Evolutionary conservation across 2,888 invertebrate species (phyloP), one percentile per base, ranked within the genome.

Genomic region (Dynastes hyllus): DNA sequence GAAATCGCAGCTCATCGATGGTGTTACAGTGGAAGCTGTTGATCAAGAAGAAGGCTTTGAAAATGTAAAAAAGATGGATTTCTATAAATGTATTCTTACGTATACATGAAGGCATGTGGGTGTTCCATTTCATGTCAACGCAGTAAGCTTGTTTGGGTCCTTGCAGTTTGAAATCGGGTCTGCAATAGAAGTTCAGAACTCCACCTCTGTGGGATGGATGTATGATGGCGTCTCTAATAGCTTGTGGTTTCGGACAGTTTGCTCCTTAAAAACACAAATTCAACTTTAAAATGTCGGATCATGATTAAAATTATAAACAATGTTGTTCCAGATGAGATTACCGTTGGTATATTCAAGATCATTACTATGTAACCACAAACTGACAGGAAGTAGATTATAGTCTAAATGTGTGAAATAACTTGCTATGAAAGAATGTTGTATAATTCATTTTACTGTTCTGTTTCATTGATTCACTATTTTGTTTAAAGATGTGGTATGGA

Each of bases 81-180:
- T 16, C 5, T 16, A 45, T 16, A 37, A 63, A 29, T 2, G 8
- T 37, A 13, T n/a, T 40, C 88, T 89, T 89, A 95, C 94, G 90
- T 84, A 91, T 87, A 84, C 96, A 96, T 11, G 85, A 86, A 0
- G 96, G 96, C 2, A 90, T 85, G 0, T 92, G 91, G 0, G 91
- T 91, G 84, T 94, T 95, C 96, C 96, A 96, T 0, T 85, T 85
- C 0, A 80, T 84, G 0, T 95, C 95, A 84, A 95, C 92, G 86
- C 96, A 96, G 86, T 92, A 95, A n/a, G 94, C 88, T 0, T 89
- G 90, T 0, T 90, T 82, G 0, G 92, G 90, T 0, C 95, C 95
- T 0, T 90, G 88, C 27, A 94, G 87, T 37, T 88, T 86, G 85
- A 91, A 93, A 0, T 92, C 93, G 0, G 94, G 92, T 75, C 92